Conservation (phyloP, 2,888 invertebrate genomes). For the Synanthedon vespiformis region DNA sequence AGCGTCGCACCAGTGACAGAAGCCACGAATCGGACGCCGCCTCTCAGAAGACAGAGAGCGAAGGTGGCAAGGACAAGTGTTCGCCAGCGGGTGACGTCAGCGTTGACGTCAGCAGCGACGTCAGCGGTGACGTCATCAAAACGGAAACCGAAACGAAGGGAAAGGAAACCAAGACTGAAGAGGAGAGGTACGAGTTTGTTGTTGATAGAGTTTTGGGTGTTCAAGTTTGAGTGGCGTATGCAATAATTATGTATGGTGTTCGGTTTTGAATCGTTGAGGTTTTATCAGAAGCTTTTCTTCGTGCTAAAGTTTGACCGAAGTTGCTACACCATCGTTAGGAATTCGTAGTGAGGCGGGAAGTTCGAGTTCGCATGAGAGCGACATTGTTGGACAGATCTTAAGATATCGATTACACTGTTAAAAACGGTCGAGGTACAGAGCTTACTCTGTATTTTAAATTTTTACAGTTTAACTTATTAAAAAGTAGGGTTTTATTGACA, state of each 20-base stretch:
- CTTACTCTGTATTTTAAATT: too few relatives aligned
- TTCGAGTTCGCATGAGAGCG: too few relatives aligned
- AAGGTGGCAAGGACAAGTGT: constrained; percentile 1
- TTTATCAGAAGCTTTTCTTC: constrained; percentile 1
- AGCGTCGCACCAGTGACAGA: constrained; percentile 28
- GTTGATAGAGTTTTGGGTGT: constrained; percentile 87
- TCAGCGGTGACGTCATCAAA: constrained; percentile 29
- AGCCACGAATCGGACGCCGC: neutral
- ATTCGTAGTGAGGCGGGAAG: too few relatives aligned
- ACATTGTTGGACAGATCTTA: too few relatives aligned
- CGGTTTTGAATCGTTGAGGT: constrained; percentile 12
- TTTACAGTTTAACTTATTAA: too few relatives aligned
- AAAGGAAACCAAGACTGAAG: constrained; percentile 43
- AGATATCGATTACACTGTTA: too few relatives aligned
- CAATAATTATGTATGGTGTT: constrained; percentile 7
- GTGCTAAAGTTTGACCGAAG: neutral
- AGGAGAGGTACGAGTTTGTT: constrained; percentile 81
- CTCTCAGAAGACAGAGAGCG: constrained; percentile 4
- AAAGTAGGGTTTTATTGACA: too few relatives aligned
- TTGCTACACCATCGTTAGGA: too few relatives aligned
- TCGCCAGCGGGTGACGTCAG: neutral
- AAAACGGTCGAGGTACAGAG: too few relatives aligned
- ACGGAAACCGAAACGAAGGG: constrained; percentile 39
- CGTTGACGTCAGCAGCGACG: constrained; percentile 8
- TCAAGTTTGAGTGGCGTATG: constrained; percentile 73